These are phyloP conservation scores for Odiellus spinosus DNA, from an alignment of 2,888 invertebrate species.

Conservation along the genomic window DNA sequence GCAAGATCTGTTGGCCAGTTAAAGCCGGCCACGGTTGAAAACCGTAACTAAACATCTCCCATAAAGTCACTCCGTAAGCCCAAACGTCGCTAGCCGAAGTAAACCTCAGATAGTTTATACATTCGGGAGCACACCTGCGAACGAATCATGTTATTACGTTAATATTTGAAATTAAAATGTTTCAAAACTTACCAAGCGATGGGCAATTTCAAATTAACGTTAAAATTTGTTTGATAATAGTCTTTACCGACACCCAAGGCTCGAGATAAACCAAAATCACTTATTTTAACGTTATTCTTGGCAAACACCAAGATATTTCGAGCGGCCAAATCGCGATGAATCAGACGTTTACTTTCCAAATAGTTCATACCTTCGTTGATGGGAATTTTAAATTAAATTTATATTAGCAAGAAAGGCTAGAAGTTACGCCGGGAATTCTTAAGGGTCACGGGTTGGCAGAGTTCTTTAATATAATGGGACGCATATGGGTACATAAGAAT, in stretches of 20 bases:
- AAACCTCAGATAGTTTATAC: conserved; percentile 85
- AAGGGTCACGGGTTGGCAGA: no score
- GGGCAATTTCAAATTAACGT: conserved; percentile 87
- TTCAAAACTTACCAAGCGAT: conserved; percentile 81
- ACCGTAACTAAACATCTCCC: conserved; percentile 99
- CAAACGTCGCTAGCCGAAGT: conserved; percentile 95
- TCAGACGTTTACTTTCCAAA: conserved; percentile 83
- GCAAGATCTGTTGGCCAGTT: conserved; percentile 82
- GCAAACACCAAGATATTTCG: conserved; percentile 94
- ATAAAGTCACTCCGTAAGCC: conserved; percentile 95
- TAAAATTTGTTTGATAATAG: conserved; percentile 96
- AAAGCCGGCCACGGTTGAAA: conserved; percentile 95
- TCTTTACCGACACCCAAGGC: conserved; percentile 95
- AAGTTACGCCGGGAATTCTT: no score
- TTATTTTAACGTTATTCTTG: conserved; percentile 88
- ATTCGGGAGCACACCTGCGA: conserved; percentile 85
- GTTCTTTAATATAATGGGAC: no score
- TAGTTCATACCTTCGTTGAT: conserved; percentile 99
- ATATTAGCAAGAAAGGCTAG: no score
- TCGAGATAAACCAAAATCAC: conserved; percentile 89
- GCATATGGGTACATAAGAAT: no score
- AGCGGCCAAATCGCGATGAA: conserved; percentile 93
- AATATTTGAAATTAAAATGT: no score
- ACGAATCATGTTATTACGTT: no score
- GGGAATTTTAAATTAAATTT: no score